Percentiles rank a stretch among this genome's conserved stretches.
Evolutionary conservation across 2,113 vertebrate species (phyloP).

Genomic region (Heteronetta atricapilla): DNA sequence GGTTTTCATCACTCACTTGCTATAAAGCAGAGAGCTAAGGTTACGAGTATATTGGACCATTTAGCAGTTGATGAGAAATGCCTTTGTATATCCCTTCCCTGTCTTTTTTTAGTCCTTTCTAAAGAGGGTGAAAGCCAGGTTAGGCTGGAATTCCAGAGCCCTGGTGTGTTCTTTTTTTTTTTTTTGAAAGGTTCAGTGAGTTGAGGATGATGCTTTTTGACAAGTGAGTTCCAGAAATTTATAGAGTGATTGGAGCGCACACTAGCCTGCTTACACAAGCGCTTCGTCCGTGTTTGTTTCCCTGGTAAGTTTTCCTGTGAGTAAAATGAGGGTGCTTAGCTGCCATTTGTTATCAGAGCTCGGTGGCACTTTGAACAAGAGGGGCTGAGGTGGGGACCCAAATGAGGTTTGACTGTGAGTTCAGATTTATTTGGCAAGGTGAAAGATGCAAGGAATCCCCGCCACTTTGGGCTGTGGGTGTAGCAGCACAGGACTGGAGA

Average conservation of each 20-base stretch:
- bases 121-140: constrained; percentile 68
- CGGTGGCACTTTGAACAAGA: neutral
- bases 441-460: neutral
- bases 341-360: fast-evolving
- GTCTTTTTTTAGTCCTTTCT: constrained; percentile 14
- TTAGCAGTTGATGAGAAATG: constrained; percentile 75
- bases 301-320: too few relatives aligned
- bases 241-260: neutral
- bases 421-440: neutral
- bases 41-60: constrained; percentile 73
- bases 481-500: neutral
- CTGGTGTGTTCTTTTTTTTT: constrained; percentile 45
- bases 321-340: fast-evolving
- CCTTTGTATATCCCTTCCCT: constrained; percentile 61
- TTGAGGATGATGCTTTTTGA: constrained; percentile 64
- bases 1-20: constrained; percentile 77
- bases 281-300: neutral
- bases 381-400: neutral
- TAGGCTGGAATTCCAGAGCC: constrained; percentile 58
- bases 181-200: constrained; percentile 51
- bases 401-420: neutral
- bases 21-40: constrained; percentile 73
- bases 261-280: neutral
- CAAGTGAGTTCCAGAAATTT: constrained; percentile 48
- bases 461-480: neutral